Evolutionary conservation across 2,797 vertebrate species (phyloP).

Genomic region (Picus viridis): DNA sequence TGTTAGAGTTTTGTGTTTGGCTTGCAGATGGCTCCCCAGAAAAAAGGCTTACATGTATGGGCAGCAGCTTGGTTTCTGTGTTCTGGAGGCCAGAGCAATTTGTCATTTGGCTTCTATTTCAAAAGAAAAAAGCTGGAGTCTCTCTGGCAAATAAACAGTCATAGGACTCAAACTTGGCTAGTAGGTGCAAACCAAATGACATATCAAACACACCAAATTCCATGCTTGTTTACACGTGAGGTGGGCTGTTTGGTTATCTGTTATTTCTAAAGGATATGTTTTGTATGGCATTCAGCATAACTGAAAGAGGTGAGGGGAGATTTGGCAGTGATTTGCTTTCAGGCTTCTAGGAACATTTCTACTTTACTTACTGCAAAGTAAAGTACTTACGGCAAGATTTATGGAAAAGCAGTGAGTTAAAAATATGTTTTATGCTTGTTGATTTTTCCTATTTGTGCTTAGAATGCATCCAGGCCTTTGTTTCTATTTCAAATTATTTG

Average conservation of each 20-base stretch:
- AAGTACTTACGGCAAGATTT: background rate
- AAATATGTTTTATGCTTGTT: background rate
- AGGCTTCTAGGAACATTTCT: background rate
- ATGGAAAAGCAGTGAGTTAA: background rate
- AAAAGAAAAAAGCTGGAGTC: background rate
- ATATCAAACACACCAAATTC: background rate
- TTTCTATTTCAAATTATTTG: background rate
- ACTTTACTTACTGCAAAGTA: background rate
- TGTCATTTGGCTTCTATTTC: constrained; percentile 4
- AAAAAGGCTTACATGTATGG: background rate
- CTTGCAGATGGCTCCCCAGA: background rate
- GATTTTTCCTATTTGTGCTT: background rate
- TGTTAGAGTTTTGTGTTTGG: background rate
- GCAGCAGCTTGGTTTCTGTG: background rate
- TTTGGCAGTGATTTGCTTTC: background rate
- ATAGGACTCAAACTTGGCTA: background rate
- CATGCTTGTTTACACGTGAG: constrained; percentile 23
- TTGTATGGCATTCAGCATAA: background rate
- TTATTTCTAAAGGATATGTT: constrained; percentile 16
- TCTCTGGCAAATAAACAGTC: constrained; percentile 13
- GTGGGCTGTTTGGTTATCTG: background rate
- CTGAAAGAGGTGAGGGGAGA: background rate
- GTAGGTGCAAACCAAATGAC: background rate
- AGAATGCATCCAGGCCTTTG: background rate
- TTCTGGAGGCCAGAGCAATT: constrained; percentile 15